phyloP scores from a whole-genome alignment of 2,113 vertebrate genomes.

The Peromyscus leucopus region DNA sequence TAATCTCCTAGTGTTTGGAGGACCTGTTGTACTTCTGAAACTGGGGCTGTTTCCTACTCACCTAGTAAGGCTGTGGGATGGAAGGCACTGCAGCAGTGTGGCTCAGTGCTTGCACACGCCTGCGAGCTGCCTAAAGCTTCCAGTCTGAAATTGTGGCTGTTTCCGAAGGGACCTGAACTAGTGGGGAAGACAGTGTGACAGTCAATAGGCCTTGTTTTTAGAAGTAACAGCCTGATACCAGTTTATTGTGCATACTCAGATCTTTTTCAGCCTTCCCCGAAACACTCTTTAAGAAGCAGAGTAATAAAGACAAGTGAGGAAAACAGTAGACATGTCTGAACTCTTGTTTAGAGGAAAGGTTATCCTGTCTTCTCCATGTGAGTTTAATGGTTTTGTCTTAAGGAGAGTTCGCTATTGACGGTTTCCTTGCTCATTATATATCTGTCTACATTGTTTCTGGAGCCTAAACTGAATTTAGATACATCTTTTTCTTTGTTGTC shows the following conservation, averaged over 20 bases:
- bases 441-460: not conserved
- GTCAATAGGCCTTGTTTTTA: not conserved
- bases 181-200: not conserved
- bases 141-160: not conserved
- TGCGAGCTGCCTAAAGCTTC: not conserved
- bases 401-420: not conserved
- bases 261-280: not conserved
- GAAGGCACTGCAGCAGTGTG: not conserved
- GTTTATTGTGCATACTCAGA: not conserved
- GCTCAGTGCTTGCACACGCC: not conserved
- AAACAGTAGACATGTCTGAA: not conserved
- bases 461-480: conserved; percentile 10
- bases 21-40: not conserved
- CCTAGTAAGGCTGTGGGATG: not conserved
- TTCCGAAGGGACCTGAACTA: not conserved
- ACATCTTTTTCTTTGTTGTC: not conserved
- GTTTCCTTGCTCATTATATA: conserved; percentile 27
- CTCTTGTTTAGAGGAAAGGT: not conserved
- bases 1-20: not conserved
- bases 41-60: not conserved
- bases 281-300: not conserved
- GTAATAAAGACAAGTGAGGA: not conserved
- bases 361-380: not conserved
- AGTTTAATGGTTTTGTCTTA: not conserved
- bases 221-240: not conserved